Conservation (phyloP, 2,113 vertebrate species). For the Candoia aspera region DNA sequence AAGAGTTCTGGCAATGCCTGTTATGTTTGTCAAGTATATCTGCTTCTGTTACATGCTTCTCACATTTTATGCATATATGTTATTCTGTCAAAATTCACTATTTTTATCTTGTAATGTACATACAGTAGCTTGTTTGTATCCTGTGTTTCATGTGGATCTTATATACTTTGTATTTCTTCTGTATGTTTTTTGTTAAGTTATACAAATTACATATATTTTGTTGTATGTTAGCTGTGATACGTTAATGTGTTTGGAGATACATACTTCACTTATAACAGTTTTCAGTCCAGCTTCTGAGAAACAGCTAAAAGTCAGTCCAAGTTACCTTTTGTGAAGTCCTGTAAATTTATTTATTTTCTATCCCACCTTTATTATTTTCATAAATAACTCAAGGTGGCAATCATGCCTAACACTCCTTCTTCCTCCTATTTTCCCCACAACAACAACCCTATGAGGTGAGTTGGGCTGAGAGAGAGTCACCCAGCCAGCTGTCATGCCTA, state of each 20-base stretch:
- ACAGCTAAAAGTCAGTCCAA: not conserved
- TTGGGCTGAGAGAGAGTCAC: no score
- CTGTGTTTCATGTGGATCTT: not conserved
- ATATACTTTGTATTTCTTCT: not conserved
- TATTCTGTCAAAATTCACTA: not conserved
- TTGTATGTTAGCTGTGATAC: not conserved
- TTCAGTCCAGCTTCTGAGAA: not conserved
- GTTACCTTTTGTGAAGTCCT: no score
- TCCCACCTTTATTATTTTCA: no score
- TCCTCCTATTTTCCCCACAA: no score
- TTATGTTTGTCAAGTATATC: not conserved
- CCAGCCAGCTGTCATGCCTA: no score
- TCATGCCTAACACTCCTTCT: no score
- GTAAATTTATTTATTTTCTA: no score
- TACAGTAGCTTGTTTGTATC: not conserved
- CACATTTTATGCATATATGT: not conserved
- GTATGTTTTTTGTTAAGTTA: not conserved
- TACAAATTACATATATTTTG: not conserved
- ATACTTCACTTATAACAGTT: not conserved
- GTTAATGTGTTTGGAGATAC: not conserved
- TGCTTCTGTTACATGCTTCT: not conserved
- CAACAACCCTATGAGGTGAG: no score
- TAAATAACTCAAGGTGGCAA: no score
- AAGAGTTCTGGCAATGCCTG: not conserved
- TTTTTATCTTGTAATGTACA: not conserved